Base-by-base conservation (phyloP, 2,797 vertebrate species). In the Sparidentex hasta region DNA sequence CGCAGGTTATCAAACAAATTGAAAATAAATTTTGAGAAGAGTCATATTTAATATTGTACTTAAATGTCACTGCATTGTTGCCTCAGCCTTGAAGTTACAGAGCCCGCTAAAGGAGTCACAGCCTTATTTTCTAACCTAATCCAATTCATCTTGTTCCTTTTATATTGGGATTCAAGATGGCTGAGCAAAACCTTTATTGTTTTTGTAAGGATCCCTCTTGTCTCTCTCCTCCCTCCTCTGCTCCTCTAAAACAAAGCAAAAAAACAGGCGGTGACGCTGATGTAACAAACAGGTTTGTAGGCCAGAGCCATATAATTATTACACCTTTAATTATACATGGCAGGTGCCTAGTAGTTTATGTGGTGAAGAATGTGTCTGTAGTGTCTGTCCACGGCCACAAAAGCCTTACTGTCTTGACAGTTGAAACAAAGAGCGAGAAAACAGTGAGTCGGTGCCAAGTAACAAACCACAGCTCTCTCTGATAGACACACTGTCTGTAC, bases 401-500 rank as follows among this genome's bases (percentile, higher is more conserved):
- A 86, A 88, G 82, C 79, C 76, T 70, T 84, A 81, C 88, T 90
- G 88, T 80, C 86, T 87, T 87, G 82, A 88, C 51, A 81, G 74
- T 63, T 76, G 23, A 27, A 84, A 85, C 75, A 78, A 80, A 84
- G 70, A 84, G 54, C 29, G 33, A 78, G 54, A 23, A 33, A 33
- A 27, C 71, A 75, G 69, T 81, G 77, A 87, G 65, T 85, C 70
- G 74, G 67, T 85, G 81, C 78, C 81, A 81, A 85, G 85, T 76
- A 87, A 90, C 90, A 94, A 92, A 92, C 87, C 87, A 77, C 71
- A 83, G 82, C 88, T 86, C 74, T 90, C 82, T 85, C 80, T 90
- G 84, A 93, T 87, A 93, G 92, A 92, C 88, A 81, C 81, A 77
- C 82, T 90, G 91, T 92, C 89, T 94, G 83, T 90, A 91, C 89